A percentile compares a stretch with the other conserved stretches of the same genome.
Evolutionary conservation across 2,113 vertebrate species (phyloP).

Genomic region (Dipodomys ordii): DNA sequence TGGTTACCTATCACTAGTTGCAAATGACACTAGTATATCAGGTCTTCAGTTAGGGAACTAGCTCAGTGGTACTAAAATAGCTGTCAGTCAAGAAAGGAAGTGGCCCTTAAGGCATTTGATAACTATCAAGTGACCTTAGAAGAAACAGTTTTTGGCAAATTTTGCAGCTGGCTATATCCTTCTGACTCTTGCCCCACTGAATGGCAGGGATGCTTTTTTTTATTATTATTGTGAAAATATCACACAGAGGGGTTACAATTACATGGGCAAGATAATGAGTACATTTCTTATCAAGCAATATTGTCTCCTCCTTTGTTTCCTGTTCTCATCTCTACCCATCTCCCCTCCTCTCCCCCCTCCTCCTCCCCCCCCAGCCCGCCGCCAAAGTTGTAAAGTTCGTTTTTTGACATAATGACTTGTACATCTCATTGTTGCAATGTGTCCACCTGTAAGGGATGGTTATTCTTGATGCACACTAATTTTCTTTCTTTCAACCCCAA

Average conservation of each 20-base stretch:
- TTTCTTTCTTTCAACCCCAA: conserved; percentile 35
- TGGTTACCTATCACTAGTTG: conserved; percentile 15
- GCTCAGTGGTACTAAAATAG: background rate
- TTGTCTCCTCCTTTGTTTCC: too few relatives aligned
- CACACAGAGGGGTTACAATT: too few relatives aligned
- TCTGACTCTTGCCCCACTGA: background rate
- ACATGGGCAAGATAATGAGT: too few relatives aligned
- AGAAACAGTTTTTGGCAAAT: conserved; percentile 37
- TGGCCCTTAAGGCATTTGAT: background rate
- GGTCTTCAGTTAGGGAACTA: background rate
- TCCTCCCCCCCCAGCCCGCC: fast-evolving
- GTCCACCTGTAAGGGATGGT: background rate
- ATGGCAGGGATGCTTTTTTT: background rate
- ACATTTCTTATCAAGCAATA: too few relatives aligned
- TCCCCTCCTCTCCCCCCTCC: too few relatives aligned
- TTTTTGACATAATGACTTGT: too few relatives aligned
- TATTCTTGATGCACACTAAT: conserved; percentile 6
- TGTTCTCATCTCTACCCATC: too few relatives aligned
- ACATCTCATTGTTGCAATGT: too few relatives aligned
- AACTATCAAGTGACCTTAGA: background rate
- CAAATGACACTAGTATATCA: conserved; percentile 30
- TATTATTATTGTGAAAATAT: too few relatives aligned
- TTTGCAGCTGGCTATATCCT: conserved; percentile 22
- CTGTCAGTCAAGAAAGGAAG: background rate
- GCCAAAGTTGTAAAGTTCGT: too few relatives aligned